Conservation (phyloP, 1,140 invertebrate species). For the Acromyrmex heyeri region DNA sequence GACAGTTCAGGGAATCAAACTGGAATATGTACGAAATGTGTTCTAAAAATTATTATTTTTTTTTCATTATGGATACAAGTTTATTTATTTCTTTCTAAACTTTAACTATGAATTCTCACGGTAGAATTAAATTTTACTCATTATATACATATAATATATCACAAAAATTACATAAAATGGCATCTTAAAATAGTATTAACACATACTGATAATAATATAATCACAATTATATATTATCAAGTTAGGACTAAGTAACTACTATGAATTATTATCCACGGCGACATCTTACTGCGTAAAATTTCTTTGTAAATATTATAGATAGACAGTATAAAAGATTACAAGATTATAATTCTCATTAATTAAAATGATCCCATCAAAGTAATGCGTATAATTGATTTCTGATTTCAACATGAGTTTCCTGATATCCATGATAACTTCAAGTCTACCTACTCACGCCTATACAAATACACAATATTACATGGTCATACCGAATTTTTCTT, state of each 20-base stretch:
- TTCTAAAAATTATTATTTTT: neutral
- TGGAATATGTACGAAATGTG: constrained; percentile 39
- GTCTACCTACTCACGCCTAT: constrained; percentile 5
- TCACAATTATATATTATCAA: neutral
- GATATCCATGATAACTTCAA: neutral
- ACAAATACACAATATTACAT: constrained; percentile 24
- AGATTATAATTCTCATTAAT: constrained; percentile 8
- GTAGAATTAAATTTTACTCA: neutral
- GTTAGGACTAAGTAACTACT: neutral
- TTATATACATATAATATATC: neutral
- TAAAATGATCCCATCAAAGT: constrained; percentile 7
- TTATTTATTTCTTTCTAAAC: neutral
- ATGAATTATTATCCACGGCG: neutral
- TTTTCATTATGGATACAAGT: neutral
- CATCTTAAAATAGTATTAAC: neutral
- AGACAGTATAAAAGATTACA: neutral
- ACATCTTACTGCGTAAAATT: neutral
- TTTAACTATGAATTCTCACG: constrained; percentile 4
- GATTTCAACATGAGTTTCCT: constrained; percentile 5
- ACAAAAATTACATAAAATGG: neutral
- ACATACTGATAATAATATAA: neutral
- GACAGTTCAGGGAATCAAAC: constrained; percentile 56
- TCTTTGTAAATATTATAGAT: neutral
- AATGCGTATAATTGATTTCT: constrained; percentile 14
- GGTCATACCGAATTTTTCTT: constrained; percentile 17